A percentile compares a stretch with the other conserved stretches of the same genome.
These are phyloP conservation scores for Drosophila diplacantha DNA, from an alignment of 2,888 invertebrate species.

Conservation along the genomic window DNA sequence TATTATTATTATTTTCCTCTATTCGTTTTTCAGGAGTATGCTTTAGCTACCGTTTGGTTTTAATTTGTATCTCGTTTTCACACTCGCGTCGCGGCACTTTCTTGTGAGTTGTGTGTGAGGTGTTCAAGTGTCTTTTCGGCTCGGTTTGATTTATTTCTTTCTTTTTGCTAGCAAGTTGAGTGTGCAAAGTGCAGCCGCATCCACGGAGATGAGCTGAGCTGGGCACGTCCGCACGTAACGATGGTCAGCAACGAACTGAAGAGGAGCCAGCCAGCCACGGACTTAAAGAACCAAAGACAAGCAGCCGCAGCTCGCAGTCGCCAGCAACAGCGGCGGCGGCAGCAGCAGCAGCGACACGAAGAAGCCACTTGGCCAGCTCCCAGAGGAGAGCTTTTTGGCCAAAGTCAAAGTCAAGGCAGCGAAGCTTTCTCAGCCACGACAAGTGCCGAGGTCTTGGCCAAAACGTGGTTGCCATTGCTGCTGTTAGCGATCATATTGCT, in stretches of 20 bases:
- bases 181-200: conserved; percentile 40
- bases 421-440: conserved; percentile 63
- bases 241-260: conserved; percentile 79
- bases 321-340: conserved; percentile 53
- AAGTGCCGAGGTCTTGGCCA: conserved; percentile 59
- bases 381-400: conserved; percentile 31
- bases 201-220: conserved; percentile 56
- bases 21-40: conserved; percentile 16
- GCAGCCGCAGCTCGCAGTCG: conserved; percentile 65
- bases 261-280: conserved; percentile 78
- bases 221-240: conserved; percentile 76
- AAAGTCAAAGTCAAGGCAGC: conserved; percentile 71
- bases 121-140: conserved; percentile 9
- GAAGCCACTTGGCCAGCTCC: conserved; percentile 32
- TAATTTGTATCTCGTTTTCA: conserved; percentile 4
- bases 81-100: conserved; percentile 60
- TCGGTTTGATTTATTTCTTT: conserved; percentile 2
- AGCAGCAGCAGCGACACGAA: conserved; percentile 27
- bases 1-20: conserved; percentile 35
- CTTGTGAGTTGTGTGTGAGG: conserved; percentile 10
- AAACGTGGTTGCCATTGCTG: conserved; percentile 22
- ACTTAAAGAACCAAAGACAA: conserved; percentile 77
- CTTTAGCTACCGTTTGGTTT: conserved; percentile 34
- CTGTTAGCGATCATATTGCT: conserved; percentile 7
- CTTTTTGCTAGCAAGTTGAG: conserved; percentile 9